Evolutionary conservation across 2,113 vertebrate genomes (phyloP), one percentile per base, ranked within the genome.

Genomic region (Perognathus longimembris): DNA sequence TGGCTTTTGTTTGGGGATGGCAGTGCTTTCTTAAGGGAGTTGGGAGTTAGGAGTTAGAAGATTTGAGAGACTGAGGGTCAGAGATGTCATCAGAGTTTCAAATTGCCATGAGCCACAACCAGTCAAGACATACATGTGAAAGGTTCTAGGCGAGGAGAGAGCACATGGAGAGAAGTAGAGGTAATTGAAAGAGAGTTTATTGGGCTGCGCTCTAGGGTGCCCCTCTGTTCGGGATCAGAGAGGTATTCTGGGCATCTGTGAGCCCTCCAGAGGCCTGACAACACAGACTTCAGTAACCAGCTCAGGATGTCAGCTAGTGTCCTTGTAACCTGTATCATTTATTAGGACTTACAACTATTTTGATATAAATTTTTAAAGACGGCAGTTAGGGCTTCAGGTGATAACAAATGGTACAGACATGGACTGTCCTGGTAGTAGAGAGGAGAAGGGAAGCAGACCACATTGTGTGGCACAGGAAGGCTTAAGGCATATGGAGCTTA

Each of bases 41-140:
- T 5, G 45, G n/a, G n/a, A n/a, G n/a, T n/a, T n/a, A n/a, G n/a
- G n/a, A n/a, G n/a, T 5, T 10, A 38, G 59, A 74, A 69, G 32
- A 28, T 32, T 30, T 8, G n/a, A 26, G 66, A 61, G 21, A 34
- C n/a, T 5, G 6, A 36, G 74, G 22, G 11, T 24, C 7, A 40
- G 71, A 40, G 28, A 63, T 22, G 50, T 28, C 22, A 59, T 45
- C 32, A 5, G 22, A 22, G 38, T 63, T 42, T 90, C 61, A 40
- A 45, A 45, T 34, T 42, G 85, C n/a, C 4, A 1, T 0, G 17
- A 79, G 38, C 63, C 34, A 5, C 0, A 5, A 66, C 0, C 1
- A 71, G 45, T 61, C 0, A 0, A 71, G 9, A 59, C 20, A 2
- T 3, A 61, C 20, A 2, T 3, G n/a, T n/a, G n/a, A n/a, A n/a